Conservation (phyloP, 2,113 vertebrate genomes). For the Bambusicola thoracicus region DNA sequence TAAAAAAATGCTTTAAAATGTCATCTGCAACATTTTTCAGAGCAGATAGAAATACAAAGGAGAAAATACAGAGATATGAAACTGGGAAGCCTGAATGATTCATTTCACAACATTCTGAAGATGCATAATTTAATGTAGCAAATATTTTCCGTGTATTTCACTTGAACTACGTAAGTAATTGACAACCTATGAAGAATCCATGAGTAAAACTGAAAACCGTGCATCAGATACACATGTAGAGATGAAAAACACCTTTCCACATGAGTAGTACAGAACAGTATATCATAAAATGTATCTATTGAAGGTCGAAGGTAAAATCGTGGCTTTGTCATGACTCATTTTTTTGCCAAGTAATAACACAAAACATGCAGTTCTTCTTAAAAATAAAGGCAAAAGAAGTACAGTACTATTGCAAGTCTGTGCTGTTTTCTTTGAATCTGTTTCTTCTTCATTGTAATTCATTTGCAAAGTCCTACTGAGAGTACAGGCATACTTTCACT, state of each 20-base stretch:
- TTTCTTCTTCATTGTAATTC: not conserved
- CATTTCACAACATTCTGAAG: not conserved
- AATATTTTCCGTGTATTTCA: not conserved
- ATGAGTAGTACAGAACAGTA: not conserved
- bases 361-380: not conserved
- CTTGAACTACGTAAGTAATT: not conserved
- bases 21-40: not conserved
- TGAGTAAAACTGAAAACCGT: not conserved
- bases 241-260: not conserved
- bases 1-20: not conserved
- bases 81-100: not conserved
- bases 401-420: not conserved
- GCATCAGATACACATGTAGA: not conserved
- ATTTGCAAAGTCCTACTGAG: not conserved
- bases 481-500: not conserved
- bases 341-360: not conserved
- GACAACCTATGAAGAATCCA: not conserved
- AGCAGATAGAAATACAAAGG: not conserved
- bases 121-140: not conserved
- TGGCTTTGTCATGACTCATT: not conserved
- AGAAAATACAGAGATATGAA: not conserved
- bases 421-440: not conserved
- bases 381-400: not conserved
- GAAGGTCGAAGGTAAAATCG: not conserved
- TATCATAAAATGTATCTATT: no score